These are phyloP conservation scores for Chelonus insularis DNA, from an alignment of 1,140 invertebrate genomes.

Conservation along the genomic window DNA sequence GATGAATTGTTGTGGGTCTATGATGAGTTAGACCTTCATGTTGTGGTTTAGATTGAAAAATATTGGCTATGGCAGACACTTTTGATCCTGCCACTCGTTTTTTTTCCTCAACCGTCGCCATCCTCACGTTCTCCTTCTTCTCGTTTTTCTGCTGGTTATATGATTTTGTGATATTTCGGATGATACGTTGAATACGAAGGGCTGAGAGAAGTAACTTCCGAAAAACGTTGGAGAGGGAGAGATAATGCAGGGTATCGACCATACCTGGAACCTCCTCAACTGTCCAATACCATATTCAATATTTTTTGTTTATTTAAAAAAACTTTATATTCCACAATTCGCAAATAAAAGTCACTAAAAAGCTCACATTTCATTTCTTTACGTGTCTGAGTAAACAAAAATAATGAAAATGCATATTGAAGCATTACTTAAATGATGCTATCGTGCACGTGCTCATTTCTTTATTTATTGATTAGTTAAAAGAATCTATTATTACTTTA, in stretches of 20 bases:
- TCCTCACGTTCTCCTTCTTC: conserved; percentile 28
- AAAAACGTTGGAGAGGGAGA: conserved; percentile 22
- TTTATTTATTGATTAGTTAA: conserved; percentile 26
- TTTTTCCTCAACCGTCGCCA: conserved; percentile 72
- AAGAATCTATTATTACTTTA: conserved; percentile 24
- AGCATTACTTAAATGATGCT: not conserved
- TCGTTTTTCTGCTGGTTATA: conserved; percentile 20
- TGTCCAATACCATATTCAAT: conserved; percentile 13
- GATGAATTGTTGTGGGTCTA: conserved; percentile 40
- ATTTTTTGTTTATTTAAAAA: not conserved
- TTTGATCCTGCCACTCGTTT: conserved; percentile 72
- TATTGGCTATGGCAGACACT: conserved; percentile 88
- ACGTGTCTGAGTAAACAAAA: conserved; percentile 9
- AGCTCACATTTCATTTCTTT: not conserved
- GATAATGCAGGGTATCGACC: conserved; percentile 26
- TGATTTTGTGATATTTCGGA: conserved; percentile 17
- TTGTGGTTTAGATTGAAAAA: conserved; percentile 75
- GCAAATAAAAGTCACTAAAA: not conserved
- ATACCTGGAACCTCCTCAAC: conserved; percentile 28
- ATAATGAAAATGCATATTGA: conserved; percentile 1
- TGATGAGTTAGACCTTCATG: conserved; percentile 27
- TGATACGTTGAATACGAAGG: conserved; percentile 15
- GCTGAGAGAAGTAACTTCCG: conserved; percentile 24
- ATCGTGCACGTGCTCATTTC: conserved; percentile 21
- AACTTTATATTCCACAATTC: not conserved